Evolutionary conservation across 2,797 vertebrate species (phyloP), one percentile per base, ranked within the genome.

Genomic region (Melanotaenia parkinsoni): DNA sequence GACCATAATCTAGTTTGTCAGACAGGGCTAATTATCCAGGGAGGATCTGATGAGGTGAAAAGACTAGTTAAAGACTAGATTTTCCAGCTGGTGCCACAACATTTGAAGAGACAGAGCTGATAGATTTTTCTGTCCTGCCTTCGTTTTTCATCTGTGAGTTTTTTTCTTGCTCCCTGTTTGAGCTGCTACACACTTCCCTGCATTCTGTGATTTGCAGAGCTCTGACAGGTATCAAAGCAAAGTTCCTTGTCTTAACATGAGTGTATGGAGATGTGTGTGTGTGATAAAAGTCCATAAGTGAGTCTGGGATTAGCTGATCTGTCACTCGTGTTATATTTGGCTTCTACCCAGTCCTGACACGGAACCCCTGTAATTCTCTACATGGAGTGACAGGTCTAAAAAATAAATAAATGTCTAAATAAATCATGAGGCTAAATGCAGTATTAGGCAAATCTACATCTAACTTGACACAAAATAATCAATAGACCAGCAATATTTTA

Each of bases 151-250:
- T 22, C 50, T 20, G 32, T 58, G 24, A 2, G 14, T 4, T 56
- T 50, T 24, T n/a, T 33, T 14, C 0, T 32, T n/a, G 43, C n/a
- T 35, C 35, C 4, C 22, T 70, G 56, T 70, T 80, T 38, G 10
- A 37, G 53, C 79, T 72, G 63, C 28, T 64, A 14, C 66, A 66
- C 67, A 70, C 72, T 63, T 60, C 35, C 22, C 38, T 71, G 67
- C 50, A 63, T 72, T 64, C 67, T 78, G 78, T 87, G 85, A 89
- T 68, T 80, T 86, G 85, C 80, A 68, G 75, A 63, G 60, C 73
- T 69, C 57, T 85, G 87, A 85, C 86, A 88, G 83, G 74, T 76
- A 85, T 87, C 84, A 88, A 82, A 90, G 84, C 76, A 32, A 40
- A 79, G 71, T 5, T 70, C 61, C 80, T 73, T 75, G 82, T 91